These are phyloP conservation scores for Perdita meconis DNA, from an alignment of 2,888 invertebrate genomes.

Conservation along the genomic window DNA sequence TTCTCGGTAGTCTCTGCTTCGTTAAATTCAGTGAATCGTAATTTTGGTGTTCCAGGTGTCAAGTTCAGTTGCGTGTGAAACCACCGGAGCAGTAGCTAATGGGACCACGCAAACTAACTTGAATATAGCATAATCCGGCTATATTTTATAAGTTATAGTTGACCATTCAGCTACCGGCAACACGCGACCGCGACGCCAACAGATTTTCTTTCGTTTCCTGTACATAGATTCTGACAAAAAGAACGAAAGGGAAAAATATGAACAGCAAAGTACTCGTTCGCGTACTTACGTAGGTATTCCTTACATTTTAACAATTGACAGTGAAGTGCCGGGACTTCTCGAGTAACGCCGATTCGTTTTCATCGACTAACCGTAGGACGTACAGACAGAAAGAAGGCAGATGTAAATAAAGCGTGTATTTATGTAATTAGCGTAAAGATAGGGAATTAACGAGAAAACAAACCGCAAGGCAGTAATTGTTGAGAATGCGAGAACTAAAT, in stretches of 20 bases:
- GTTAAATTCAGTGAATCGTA: background rate
- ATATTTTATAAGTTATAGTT: conserved; percentile 81
- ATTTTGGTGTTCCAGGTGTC: conserved; percentile 84
- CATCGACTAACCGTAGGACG: conserved; percentile 60
- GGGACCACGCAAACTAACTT: conserved; percentile 80
- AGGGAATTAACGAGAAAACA: conserved; percentile 41
- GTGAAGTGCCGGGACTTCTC: conserved; percentile 32
- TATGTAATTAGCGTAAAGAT: conserved; percentile 81
- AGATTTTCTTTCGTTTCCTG: conserved; percentile 22
- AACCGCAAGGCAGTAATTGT: conserved; percentile 27
- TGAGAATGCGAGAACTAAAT: conserved; percentile 20
- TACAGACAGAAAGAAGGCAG: conserved; percentile 41
- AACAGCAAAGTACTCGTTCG: conserved; percentile 17
- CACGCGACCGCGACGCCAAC: conserved; percentile 33
- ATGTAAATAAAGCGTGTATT: conserved; percentile 83
- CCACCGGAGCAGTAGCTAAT: conserved; percentile 67
- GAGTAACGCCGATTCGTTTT: conserved; percentile 56
- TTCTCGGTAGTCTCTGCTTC: background rate
- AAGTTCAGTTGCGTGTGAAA: conserved; percentile 92
- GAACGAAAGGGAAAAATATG: conserved; percentile 24
- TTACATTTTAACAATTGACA: conserved; percentile 43
- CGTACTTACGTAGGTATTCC: conserved; percentile 49
- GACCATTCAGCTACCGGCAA: conserved; percentile 58
- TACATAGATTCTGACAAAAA: conserved; percentile 40
- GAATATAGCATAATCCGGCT: conserved; percentile 80